Evolutionary conservation across 2,797 vertebrate genomes (phyloP), one percentile per base, ranked within the genome.

Genomic region (Merluccius polli): DNA sequence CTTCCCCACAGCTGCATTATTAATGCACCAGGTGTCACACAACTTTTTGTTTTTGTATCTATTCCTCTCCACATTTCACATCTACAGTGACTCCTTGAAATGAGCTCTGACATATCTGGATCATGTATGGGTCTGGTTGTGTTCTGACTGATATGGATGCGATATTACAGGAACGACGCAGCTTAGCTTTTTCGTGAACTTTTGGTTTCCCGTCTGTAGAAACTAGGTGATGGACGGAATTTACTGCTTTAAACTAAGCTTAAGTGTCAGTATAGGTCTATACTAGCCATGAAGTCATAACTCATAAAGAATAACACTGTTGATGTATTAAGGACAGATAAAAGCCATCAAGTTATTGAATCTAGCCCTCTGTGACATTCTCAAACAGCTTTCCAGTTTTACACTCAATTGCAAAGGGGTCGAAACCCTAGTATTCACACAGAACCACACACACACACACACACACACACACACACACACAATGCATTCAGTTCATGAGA

Each of bases 1-100:
- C 77, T 81, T 76, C 89, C 91, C 92, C 91, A 89, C 75, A 84
- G 78, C 85, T 79, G 31, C 87, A 79, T 90, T 88, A 91, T 84
- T 86, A 86, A 91, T 88, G 85, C 68, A 70, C 84, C 81, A 80
- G 68, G 77, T 83, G 86, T 88, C 85, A 68, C 81, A 71, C 69
- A 10, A 69, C 81, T 76, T 69, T 65, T 35, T 75, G 70, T 68
- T 71, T 71, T 59, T 59, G 52, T 24, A 36, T 65, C 29, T 74
- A 27, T 32, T 27, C 52, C 27, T 52, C 9, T 30, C n/a, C 35
- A 33, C 29, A 67, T 29, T 41, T 36, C 69, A 41, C 35, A n/a
- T 31, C 36, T 31, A 65, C 72, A 32, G 67, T 65, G 41, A 59
- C 48, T 71, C 67, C 10, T 31, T 30, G 67, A 65, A 73, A 67